Evolutionary conservation across 2,888 invertebrate species (phyloP), one percentile per base, ranked within the genome.

Genomic region (Brachyopa scutellaris): DNA sequence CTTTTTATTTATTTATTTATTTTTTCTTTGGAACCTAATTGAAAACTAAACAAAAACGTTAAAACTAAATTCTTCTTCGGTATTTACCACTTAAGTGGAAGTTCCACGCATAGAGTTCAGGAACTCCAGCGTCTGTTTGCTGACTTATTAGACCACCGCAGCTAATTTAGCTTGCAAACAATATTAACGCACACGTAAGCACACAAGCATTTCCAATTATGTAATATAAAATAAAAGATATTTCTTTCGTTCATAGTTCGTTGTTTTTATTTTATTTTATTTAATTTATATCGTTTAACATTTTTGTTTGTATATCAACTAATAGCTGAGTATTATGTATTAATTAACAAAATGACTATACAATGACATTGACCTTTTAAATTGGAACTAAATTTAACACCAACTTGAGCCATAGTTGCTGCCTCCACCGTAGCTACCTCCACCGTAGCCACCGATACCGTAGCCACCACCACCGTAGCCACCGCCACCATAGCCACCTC

Each of bases 131-230:
- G n/a, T n/a, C n/a, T 69, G 36, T 72, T 72, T 72, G 61, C 29
- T 5, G 3, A 45, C 45, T 72, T 53, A 61, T 72, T 72, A 72
- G 72, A 62, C 53, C 36, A 19, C 6, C 42, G 23, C 33, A 53
- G 53, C 53, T 72, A 72, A 72, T 72, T n/a, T 72, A 36, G 8
- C 11, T n/a, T 9, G 23, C 53, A 72, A 72, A 62, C 40, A 61
- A 19, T n/a, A 3, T 19, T 11, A 6, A 33, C 17, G 21, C 23
- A 2, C 15, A 8, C 8, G 23, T 11, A 29, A 23, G 9, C 61
- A 36, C 26, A 36, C 61, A 61, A 31, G 49, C 69, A 38, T 72
- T 31, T 31, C 3, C 33, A 19, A 23, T 72, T 72, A 72, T 45
- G 61, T 62, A 72, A 72, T 11, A 42, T 6, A 26, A 17, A 17